Evolutionary conservation across 2,113 vertebrate species (phyloP).

Genomic region (Mohoua ochrocephala): DNA sequence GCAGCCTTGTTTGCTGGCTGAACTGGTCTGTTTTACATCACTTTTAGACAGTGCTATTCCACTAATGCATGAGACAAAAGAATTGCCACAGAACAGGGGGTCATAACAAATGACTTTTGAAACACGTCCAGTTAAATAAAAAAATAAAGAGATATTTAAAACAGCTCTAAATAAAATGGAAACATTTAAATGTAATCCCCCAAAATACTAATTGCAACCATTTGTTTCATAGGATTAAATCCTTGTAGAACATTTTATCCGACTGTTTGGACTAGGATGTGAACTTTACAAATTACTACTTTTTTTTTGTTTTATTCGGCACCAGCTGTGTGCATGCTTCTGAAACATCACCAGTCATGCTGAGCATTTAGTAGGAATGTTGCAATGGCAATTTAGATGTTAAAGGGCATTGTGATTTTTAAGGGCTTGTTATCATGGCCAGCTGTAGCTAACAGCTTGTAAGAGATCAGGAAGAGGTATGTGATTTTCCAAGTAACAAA

Average conservation of each 20-base stretch:
- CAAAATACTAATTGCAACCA: slow-evolving; percentile 17
- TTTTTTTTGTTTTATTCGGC: slow-evolving; percentile 18
- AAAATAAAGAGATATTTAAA: slow-evolving; percentile 17
- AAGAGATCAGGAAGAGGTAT: slow-evolving; percentile 41
- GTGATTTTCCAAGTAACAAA: slow-evolving; percentile 25
- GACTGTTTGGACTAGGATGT: not conserved
- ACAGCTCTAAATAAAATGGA: slow-evolving; percentile 21
- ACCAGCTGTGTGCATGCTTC: slow-evolving; percentile 48
- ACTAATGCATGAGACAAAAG: not conserved
- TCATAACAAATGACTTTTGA: slow-evolving; percentile 28
- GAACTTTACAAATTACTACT: slow-evolving; percentile 19
- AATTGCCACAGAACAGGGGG: not conserved
- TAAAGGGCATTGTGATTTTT: slow-evolving; percentile 53
- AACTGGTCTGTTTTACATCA: not conserved
- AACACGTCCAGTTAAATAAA: not conserved
- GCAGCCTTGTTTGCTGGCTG: not conserved
- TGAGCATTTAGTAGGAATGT: slow-evolving; percentile 44
- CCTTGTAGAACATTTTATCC: slow-evolving; percentile 7
- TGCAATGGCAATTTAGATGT: slow-evolving; percentile 45
- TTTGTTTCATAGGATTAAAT: slow-evolving; percentile 37
- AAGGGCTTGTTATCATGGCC: slow-evolving; percentile 44
- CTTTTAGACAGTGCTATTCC: slow-evolving; percentile 4
- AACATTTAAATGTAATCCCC: slow-evolving; percentile 20
- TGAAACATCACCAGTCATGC: slow-evolving; percentile 39
- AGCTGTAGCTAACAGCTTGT: slow-evolving; percentile 54